Evolutionary conservation across 2,888 invertebrate species (phyloP), one percentile per base, ranked within the genome.

Genomic region (Macaria liturata): DNA sequence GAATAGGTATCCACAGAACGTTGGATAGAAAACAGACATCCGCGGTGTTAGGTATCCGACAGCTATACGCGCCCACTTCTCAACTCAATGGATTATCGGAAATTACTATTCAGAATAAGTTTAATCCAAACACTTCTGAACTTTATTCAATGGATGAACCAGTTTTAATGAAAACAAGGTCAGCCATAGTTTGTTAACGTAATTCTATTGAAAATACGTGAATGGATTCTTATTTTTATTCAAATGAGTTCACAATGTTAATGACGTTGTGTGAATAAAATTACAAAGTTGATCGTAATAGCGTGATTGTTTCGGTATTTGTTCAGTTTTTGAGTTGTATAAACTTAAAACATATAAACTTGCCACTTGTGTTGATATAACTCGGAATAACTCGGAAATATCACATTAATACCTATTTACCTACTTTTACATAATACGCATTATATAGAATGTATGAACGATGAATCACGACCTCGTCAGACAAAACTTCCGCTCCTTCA

Each of bases 11-110:
- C 75, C 82, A 85, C 46, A 40, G 45, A 50, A 9, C 50, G 32
- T 59, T 46, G 50, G 59, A 59, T 81, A 71, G 71, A 82, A 79
- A 83, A 74, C 85, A 87, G 83, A 83, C 76, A 68, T 66, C 66
- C 58, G 65, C 57, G 68, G 81, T 79, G 79, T 77, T 78, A 74
- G 80, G 74, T 81, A 70, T 74, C 77, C 72, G 80, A 77, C 77
- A 74, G 68, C 56, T 73, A 68, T 74, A 75, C 69, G 79, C 80
- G 83, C 71, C 69, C 80, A 76, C 65, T 68, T 67, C 68, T 73
- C 62, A 69, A 72, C 68, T 73, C 62, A 69, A 72, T 63, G 54
- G 61, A 61, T 57, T 61, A 55, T 49, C 54, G 46, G 52, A 55
- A 47, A 54, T 59, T 47, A 45, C 43, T 43, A 39, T 46, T 47